These are phyloP conservation scores for Parelbella ahira DNA, from an alignment of 2,888 invertebrate species.

Conservation along the genomic window DNA sequence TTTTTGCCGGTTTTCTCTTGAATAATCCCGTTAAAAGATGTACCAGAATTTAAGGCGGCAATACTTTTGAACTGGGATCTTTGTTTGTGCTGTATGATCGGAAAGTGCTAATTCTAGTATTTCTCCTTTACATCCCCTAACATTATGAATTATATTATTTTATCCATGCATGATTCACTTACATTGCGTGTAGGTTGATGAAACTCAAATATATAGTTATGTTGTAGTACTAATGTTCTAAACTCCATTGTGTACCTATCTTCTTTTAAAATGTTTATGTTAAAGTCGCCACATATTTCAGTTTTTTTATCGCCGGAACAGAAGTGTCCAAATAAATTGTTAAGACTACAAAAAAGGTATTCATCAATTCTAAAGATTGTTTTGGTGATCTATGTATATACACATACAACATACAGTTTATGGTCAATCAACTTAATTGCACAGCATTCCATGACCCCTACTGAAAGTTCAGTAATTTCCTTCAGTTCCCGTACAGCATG, in stretches of 20 bases:
- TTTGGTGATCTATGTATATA: neutral
- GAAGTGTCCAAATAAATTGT: neutral
- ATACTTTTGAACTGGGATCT: neutral
- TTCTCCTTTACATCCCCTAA: neutral
- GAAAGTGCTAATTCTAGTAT: neutral
- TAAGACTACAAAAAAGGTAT: neutral
- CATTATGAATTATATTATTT: neutral
- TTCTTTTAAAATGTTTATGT: neutral
- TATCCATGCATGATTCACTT: neutral
- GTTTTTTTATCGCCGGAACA: neutral
- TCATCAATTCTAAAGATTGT: neutral
- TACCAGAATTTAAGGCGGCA: neutral
- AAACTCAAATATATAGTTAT: neutral
- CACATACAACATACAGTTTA: neutral
- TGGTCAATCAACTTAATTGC: neutral
- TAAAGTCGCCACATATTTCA: conserved; percentile 2
- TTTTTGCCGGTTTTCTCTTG: neutral
- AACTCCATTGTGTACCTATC: neutral
- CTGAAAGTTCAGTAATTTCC: too few relatives aligned
- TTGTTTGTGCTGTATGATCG: neutral
- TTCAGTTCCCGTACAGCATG: too few relatives aligned
- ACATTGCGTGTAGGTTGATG: neutral
- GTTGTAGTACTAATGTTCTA: neutral
- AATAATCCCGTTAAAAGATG: neutral
- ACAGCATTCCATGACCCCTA: neutral